These are phyloP conservation scores for Microtus richardsoni DNA, from an alignment of 2,113 vertebrate genomes.

Conservation along the genomic window DNA sequence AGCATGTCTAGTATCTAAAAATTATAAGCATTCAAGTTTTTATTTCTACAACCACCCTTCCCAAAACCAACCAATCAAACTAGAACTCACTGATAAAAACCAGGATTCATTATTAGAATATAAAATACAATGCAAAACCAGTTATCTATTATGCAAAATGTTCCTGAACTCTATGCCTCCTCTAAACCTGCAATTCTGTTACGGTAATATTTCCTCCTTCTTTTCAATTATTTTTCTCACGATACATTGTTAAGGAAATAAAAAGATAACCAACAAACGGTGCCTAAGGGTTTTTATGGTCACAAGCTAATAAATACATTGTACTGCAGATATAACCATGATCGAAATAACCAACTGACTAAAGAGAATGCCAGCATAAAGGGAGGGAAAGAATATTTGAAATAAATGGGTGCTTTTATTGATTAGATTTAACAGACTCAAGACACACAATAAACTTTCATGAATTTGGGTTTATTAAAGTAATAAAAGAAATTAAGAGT, in stretches of 20 bases:
- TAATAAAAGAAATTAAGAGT: neutral
- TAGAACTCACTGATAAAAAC: neutral
- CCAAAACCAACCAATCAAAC: neutral
- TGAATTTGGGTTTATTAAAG: conserved; percentile 39
- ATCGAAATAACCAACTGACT: neutral
- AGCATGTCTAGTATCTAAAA: neutral
- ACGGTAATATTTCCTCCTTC: neutral
- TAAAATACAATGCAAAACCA: neutral
- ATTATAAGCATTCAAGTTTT: neutral
- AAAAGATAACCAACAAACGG: neutral
- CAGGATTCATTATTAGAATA: neutral
- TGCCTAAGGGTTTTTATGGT: neutral
- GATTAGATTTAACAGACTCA: conserved; percentile 5
- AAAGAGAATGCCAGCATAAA: conserved; percentile 2
- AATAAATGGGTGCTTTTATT: neutral
- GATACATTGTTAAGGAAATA: neutral
- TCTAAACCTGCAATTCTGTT: neutral
- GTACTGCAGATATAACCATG: neutral
- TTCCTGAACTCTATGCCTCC: neutral
- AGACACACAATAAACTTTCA: conserved; percentile 1
- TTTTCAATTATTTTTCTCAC: neutral
- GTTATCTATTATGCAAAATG: neutral
- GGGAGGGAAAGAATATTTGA: conserved; percentile 8
- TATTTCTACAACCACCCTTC: neutral
- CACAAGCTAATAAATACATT: conserved; percentile 19